phyloP scores from a whole-genome alignment of 2,888 invertebrate genomes.

The Plebejus argus region DNA sequence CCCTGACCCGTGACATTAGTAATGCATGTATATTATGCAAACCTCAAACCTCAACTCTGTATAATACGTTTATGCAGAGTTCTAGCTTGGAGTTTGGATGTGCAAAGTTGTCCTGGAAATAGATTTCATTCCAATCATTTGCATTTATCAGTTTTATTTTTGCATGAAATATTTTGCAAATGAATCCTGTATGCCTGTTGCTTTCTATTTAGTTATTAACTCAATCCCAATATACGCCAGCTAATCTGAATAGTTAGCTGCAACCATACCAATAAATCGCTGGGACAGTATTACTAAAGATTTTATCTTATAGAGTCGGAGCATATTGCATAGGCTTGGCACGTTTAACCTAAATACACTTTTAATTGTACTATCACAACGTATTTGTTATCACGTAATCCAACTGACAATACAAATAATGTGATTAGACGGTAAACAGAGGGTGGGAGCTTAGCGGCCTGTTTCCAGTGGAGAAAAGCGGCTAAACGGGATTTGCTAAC shows the following conservation, averaged over 20 bases:
- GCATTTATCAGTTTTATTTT: neutral
- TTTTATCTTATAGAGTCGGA: constrained; percentile 5
- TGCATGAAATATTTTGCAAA: neutral
- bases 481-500: constrained; percentile 10
- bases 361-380: constrained; percentile 32
- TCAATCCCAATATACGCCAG: neutral
- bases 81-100: neutral
- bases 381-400: constrained; percentile 36
- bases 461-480: constrained; percentile 16
- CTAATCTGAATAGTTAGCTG: neutral
- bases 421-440: constrained; percentile 38
- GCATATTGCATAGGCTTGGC: constrained; percentile 8
- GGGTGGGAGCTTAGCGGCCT: constrained; percentile 32
- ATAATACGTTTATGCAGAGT: constrained; percentile 10
- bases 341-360: constrained; percentile 33
- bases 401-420: constrained; percentile 37
- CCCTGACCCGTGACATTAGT: neutral
- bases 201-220: neutral
- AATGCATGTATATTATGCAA: neutral
- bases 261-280: constrained; percentile 5
- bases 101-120: neutral
- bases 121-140: neutral
- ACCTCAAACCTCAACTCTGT: neutral
- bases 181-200: neutral
- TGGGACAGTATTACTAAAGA: constrained; percentile 17